Base-by-base conservation (phyloP, 2,888 invertebrate species). In the Andrena bicolor region DNA sequence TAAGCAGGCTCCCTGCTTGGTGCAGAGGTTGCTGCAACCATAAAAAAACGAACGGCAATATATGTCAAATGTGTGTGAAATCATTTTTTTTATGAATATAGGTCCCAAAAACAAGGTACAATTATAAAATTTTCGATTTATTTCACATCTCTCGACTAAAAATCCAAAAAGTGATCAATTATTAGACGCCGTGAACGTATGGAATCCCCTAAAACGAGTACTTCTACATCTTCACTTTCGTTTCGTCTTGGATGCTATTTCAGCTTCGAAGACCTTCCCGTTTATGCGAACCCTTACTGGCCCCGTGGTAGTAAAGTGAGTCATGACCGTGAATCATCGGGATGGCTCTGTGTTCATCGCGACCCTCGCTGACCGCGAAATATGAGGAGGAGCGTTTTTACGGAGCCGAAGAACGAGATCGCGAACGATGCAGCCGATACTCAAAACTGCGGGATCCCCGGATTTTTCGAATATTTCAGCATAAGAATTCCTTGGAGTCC, bases 261-360 rank as follows among this genome's bases (percentile, higher is more conserved):
- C 66, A 70, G 23, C 65, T 53, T 20, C 53, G 53, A 16, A 63
- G 64, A 74, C 63, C 63, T 77, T 70, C 35, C 71, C 80, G 56
- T 77, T 80, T 77, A 75, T 69, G 81, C 51, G 81, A 74, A 60
- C 73, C 64, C 48, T 63, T 35, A 49, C 60, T 56, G 58, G 80
- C 72, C 65, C 53, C 35, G 41, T 51, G 72, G 80, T 63, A 84
- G 58, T 75, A 85, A 87, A 88, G 84, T 84, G 84, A 89, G 83
- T 86, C 84, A 87, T 82, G 85, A 83, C 63, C 77, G 82, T 88
- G 87, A 88, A 88, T 88, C 88, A 87, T 82, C 69, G 53, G 41
- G 80, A 86, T 82, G 82, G 83, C 82, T 82, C 66, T 76, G 82
- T 86, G 84, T 85, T 88, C 79, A 74, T 71, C 78, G 80, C 83